A percentile compares a stretch with the other conserved stretches of the same genome.
Evolutionary conservation across 2,797 vertebrate genomes (phyloP).

Genomic region (Syngnathus rostellatus): DNA sequence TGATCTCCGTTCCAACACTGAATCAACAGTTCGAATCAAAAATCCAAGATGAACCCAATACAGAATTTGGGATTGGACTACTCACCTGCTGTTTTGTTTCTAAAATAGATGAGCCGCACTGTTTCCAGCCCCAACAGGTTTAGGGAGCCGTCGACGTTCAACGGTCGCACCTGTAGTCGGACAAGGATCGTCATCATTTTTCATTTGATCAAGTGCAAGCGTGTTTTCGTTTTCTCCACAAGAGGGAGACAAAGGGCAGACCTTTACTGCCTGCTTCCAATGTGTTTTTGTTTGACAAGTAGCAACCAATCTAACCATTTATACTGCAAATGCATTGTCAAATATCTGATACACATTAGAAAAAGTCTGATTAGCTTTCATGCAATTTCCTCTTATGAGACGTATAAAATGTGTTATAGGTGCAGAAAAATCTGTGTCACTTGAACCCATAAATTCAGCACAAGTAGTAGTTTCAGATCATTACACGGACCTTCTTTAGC

Average conservation of each 20-base stretch:
- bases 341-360: background rate
- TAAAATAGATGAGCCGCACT: slow-evolving; percentile 94
- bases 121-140: slow-evolving; percentile 94
- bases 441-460: background rate
- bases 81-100: slow-evolving; percentile 97
- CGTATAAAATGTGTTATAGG: background rate
- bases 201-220: background rate
- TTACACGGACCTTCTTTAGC: slow-evolving; percentile 83
- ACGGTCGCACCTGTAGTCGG: slow-evolving; percentile 80
- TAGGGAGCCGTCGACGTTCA: slow-evolving; percentile 91
- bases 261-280: background rate
- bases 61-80: background rate
- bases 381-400: background rate
- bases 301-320: too few relatives aligned
- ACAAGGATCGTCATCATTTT: background rate
- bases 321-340: background rate
- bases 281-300: background rate
- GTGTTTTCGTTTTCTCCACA: slow-evolving; percentile 11
- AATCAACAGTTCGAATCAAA: background rate
- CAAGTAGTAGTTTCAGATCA: background rate
- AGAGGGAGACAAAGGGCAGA: slow-evolving; percentile 32
- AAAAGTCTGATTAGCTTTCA: background rate
- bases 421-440: background rate
- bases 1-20: background rate
- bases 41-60: background rate